phyloP scores from a whole-genome alignment of 2,113 vertebrate species.

The Podilymbus podiceps region DNA sequence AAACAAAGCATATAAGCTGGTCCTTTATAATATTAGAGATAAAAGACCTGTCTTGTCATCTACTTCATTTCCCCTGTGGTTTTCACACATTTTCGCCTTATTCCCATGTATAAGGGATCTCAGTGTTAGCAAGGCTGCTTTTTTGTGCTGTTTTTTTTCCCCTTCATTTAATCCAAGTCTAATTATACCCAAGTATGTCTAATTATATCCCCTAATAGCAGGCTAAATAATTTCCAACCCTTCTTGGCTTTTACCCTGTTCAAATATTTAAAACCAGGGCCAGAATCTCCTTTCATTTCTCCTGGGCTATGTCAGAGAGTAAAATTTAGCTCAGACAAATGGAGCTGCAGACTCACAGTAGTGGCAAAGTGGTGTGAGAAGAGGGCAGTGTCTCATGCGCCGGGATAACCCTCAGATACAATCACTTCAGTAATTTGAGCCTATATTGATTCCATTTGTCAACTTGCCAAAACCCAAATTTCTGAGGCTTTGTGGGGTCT shows the following conservation, averaged over 20 bases:
- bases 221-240: constrained; percentile 61
- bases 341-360: neutral
- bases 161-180: constrained; percentile 48
- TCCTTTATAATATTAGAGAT: neutral
- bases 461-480: constrained; percentile 3
- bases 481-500: neutral
- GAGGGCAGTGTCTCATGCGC: neutral
- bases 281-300: constrained; percentile 45
- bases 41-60: neutral
- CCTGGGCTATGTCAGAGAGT: neutral
- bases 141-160: neutral
- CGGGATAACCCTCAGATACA: neutral
- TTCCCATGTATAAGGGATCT: neutral
- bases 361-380: neutral
- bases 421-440: neutral
- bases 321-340: constrained; percentile 24
- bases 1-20: neutral
- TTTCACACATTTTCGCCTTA: constrained; percentile 26
- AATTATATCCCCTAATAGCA: constrained; percentile 65
- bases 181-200: constrained; percentile 59
- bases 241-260: constrained; percentile 63
- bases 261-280: constrained; percentile 58
- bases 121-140: neutral
- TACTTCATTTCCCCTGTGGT: constrained; percentile 11
- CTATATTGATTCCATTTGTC: constrained; percentile 1